A percentile compares a stretch with the other conserved stretches of the same genome.
These are phyloP conservation scores for Hemibagrus guttatus DNA, from an alignment of 2,797 vertebrate species.

Conservation along the genomic window DNA sequence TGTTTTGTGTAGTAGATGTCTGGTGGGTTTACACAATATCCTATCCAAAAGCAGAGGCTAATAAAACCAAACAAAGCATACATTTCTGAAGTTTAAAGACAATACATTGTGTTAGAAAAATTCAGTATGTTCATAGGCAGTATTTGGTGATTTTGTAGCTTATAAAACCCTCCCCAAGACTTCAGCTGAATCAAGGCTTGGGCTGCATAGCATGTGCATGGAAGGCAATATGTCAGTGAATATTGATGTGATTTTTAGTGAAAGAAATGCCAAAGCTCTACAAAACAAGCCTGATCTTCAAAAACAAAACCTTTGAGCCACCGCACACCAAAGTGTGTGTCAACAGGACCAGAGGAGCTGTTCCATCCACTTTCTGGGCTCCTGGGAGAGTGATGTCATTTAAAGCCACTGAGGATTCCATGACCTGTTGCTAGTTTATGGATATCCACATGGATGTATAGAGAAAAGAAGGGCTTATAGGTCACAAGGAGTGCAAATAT, in stretches of 20 bases:
- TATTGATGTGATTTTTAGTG: conserved; percentile 1
- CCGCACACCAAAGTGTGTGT: neutral
- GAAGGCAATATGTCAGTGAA: neutral
- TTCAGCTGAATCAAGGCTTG: neutral
- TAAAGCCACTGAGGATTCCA: neutral
- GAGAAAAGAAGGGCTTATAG: neutral
- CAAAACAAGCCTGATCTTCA: neutral
- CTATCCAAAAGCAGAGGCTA: neutral
- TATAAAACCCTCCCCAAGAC: neutral
- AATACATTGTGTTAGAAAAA: neutral
- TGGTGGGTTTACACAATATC: neutral
- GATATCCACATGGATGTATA: neutral
- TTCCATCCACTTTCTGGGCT: neutral
- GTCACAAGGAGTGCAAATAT: neutral
- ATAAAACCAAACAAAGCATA: neutral
- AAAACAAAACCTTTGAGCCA: neutral
- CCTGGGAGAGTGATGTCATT: neutral
- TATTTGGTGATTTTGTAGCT: neutral
- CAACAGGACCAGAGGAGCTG: neutral
- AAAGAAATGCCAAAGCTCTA: neutral
- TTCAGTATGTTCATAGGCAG: neutral
- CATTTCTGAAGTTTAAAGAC: neutral
- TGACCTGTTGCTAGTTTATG: neutral
- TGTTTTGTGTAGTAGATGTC: neutral
- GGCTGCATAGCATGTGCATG: neutral